Evolutionary conservation across 1,140 invertebrate species (phyloP), one percentile per base, ranked within the genome.

Genomic region (Branchinecta lynchi): DNA sequence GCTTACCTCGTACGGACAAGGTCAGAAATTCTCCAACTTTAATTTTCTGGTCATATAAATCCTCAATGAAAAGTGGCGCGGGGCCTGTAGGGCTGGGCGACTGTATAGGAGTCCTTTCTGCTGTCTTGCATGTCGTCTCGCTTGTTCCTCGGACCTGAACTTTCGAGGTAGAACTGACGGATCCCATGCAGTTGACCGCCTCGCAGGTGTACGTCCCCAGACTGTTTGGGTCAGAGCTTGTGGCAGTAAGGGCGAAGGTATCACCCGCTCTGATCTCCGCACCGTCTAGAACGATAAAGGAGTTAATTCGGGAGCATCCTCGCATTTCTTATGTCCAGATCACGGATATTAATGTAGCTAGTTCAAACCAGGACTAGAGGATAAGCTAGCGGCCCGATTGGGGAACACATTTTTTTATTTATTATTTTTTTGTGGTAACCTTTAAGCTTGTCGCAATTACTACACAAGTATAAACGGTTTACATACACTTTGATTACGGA

Each of bases 111-210:
- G 15, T 43, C 79, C 77, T 80, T 73, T 84, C 83, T 5, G 79
- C 79, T 66, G 85, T 83, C 72, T 82, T 84, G 7, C 72, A 9
- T 83, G 84, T 51, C 84, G 85, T 79, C 72, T 84, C 86, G 46
- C 82, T 82, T 72, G 83, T 84, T 7, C 86, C 86, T 65, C 86
- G 82, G 15, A 91, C 86, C 74, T 90, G 87, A 17, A 89, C 86
- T 76, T 85, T 87, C 8, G 89, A 92, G n/a, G 86, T 88, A 45
- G 89, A 91, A 73, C 85, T 85, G 0, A 86, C 83, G 68, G 83
- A 84, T 44, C 90, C 89, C 87, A 93, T 89, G 75, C 89, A 92
- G 76, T 92, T 92, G n/a, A 86, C 80, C 0, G 90, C 90, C 75
- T 90, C 87, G 72, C 89, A 92, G 0, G 87, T 88, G 75, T 92